Evolutionary conservation across 1,140 invertebrate species (phyloP).

Genomic region (Caenorhabditis briggsae): DNA sequence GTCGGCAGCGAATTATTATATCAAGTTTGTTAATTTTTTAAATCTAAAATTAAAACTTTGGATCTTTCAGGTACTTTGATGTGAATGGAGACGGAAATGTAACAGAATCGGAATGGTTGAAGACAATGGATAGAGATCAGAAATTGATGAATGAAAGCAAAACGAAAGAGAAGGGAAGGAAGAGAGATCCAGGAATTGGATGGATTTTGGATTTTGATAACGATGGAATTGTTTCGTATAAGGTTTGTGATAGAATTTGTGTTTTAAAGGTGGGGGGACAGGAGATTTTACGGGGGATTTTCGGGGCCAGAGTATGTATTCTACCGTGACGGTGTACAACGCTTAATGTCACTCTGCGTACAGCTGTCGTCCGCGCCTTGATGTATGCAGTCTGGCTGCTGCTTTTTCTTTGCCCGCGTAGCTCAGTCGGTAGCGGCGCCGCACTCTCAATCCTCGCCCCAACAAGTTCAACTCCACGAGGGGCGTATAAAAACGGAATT

Average conservation of each 20-base stretch:
- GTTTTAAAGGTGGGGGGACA: too few species aligned
- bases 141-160: constrained; percentile 68
- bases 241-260: neutral
- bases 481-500: too few species aligned
- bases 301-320: too few species aligned
- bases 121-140: constrained; percentile 72
- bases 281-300: too few species aligned
- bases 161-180: constrained; percentile 61
- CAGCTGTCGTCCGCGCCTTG: too few species aligned
- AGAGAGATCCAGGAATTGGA: constrained; percentile 74
- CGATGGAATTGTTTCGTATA: constrained; percentile 73
- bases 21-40: constrained; percentile 68
- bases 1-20: constrained; percentile 74
- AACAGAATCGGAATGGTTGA: constrained; percentile 67
- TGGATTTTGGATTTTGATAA: constrained; percentile 78
- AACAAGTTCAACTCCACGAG: too few species aligned
- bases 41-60: neutral
- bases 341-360: too few species aligned
- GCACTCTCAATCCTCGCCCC: too few species aligned
- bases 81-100: constrained; percentile 71
- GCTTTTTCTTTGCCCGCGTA: too few species aligned
- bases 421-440: too few species aligned
- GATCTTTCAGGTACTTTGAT: constrained; percentile 73
- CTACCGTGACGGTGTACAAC: too few species aligned
- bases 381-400: too few species aligned